Percentiles rank a stretch among this genome's conserved stretches.
These are phyloP conservation scores for Idaea dimidiata DNA, from an alignment of 2,888 invertebrate species.

Conservation along the genomic window DNA sequence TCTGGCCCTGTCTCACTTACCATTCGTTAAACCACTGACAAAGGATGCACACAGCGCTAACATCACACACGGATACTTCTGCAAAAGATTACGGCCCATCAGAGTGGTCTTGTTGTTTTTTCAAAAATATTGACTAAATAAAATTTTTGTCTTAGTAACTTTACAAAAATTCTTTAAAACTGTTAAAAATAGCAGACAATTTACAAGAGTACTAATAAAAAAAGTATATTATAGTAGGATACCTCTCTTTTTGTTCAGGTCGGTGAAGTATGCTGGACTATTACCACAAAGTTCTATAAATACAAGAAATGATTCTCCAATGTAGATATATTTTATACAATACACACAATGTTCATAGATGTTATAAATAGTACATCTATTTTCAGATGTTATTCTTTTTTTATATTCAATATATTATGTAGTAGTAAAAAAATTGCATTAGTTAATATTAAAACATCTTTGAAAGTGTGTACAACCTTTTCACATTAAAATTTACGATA, in stretches of 20 bases:
- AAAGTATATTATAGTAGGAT: conserved; percentile 76
- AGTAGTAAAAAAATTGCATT: not conserved
- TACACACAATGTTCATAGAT: conserved; percentile 59
- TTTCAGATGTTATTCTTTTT: conserved; percentile 13
- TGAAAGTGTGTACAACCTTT: conserved; percentile 35
- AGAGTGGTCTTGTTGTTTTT: conserved; percentile 75
- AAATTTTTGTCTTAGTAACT: conserved; percentile 19
- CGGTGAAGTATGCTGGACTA: conserved; percentile 82
- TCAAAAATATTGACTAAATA: conserved; percentile 51
- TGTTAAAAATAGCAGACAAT: conserved; percentile 34
- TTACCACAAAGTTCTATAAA: conserved; percentile 83
- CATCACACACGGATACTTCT: conserved; percentile 87
- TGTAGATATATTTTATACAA: conserved; percentile 70
- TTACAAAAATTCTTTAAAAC: conserved; percentile 28
- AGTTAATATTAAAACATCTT: conserved; percentile 38
- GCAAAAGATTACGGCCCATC: conserved; percentile 90
- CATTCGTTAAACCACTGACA: conserved; percentile 82
- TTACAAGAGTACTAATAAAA: conserved; percentile 50
- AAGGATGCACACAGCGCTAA: conserved; percentile 84
- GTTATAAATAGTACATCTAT: conserved; percentile 25
- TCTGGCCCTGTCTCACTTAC: conserved; percentile 83
- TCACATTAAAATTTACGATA: not conserved
- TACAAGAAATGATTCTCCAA: conserved; percentile 81
- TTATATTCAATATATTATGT: too few species aligned
- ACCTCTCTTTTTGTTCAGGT: conserved; percentile 81